Base-by-base conservation (phyloP, 2,113 vertebrate genomes). In the Poicephalus meyeri region DNA sequence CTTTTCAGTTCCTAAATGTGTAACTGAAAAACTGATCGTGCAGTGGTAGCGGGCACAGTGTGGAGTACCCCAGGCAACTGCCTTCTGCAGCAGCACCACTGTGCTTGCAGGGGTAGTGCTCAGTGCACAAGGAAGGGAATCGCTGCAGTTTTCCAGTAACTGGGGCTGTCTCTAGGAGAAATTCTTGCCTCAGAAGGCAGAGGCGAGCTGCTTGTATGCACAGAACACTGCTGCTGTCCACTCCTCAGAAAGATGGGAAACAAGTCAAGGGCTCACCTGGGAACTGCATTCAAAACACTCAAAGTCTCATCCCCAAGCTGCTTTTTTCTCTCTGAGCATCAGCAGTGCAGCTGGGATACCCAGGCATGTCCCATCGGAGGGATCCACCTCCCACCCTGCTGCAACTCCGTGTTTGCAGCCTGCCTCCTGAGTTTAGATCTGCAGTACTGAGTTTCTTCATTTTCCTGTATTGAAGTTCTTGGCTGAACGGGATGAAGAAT, bases 41-140 rank as follows among this genome's bases (percentile, higher is more conserved):
- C 14, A 1, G 3, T 0, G 2, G 20, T 11, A 25, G 60, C 19
- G 41, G 37, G 53, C 9, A 3, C 0, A 0, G 47, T 19, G 3
- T 4, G 63, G 35, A 39, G 74, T 11, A n/a, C 15, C 24, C 13
- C 33, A 15, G 80, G 3, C 17, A 31, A 3, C 8, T 6, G 26
- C 18, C 20, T 35, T 37, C 46, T 37, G 16, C 16, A 49, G 21
- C 41, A 66, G 17, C 28, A 16, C 10, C 6, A n/a, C 41, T 68
- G 14, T 26, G 1, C 56, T 52, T 47, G 35, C 19, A 16, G n/a
- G 12, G 31, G 26, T 39, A 28, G 37, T 1, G 1, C 3, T 3
- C 19, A 3, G 31, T 7, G 31, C 35, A 31, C 16, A 17, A 28
- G n/a, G 12, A 39, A 14, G 37, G 31, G 37, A 23, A 24, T 56